phyloP scores from a whole-genome alignment of 2,888 invertebrate genomes.

The Gastracanthus pulcherrimus region DNA sequence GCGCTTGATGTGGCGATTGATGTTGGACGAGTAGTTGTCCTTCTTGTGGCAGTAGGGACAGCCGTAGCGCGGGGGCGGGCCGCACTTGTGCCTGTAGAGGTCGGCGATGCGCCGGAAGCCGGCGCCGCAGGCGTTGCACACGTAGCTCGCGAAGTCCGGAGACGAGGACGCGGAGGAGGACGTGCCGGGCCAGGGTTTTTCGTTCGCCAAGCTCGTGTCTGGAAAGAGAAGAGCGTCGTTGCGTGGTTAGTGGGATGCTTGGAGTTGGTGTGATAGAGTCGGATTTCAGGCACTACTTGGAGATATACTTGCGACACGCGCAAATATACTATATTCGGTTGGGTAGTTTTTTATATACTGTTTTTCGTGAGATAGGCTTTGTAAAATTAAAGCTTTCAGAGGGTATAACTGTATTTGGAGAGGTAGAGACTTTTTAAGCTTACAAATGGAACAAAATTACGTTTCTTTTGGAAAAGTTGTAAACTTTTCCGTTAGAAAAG shows the following conservation, averaged over 20 bases:
- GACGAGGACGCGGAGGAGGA: not conserved
- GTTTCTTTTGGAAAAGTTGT: too few relatives aligned
- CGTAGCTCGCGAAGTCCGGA: slow-evolving; percentile 30
- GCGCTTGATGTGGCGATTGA: slow-evolving; percentile 74
- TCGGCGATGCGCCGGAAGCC: slow-evolving; percentile 66
- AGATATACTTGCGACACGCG: too few relatives aligned
- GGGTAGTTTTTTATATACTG: too few relatives aligned
- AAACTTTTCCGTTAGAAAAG: too few relatives aligned
- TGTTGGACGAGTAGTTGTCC: slow-evolving; percentile 76
- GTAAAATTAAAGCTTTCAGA: too few relatives aligned
- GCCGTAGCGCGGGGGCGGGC: slow-evolving; percentile 73
- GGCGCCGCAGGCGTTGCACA: slow-evolving; percentile 42
- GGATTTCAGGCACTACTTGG: too few relatives aligned
- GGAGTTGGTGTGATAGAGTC: too few relatives aligned
- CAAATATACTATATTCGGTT: too few relatives aligned
- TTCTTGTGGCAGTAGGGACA: slow-evolving; percentile 77
- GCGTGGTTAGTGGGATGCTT: not conserved
- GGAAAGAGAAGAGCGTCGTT: not conserved
- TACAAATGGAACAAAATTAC: too few relatives aligned
- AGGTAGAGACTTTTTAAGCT: too few relatives aligned
- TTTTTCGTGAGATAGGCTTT: too few relatives aligned
- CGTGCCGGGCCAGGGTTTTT: not conserved
- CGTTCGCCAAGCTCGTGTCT: not conserved
- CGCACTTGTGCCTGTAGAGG: slow-evolving; percentile 75
- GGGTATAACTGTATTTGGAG: too few relatives aligned